Conservation (phyloP, 2,797 vertebrate species). For the Phrynocephalus vlangalii region DNA sequence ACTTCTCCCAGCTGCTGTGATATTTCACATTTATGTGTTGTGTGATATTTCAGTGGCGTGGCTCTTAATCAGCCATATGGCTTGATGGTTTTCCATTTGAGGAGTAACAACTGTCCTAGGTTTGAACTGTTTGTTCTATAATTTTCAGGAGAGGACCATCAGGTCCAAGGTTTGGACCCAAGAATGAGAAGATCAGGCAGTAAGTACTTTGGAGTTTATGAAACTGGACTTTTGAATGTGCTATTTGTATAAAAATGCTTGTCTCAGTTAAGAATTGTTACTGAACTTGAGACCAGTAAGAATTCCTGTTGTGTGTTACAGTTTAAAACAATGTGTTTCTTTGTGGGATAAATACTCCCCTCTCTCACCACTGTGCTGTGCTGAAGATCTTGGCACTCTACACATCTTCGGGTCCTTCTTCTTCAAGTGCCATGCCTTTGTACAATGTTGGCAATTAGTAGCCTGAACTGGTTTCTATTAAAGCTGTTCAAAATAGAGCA, state of each 20-base stretch:
- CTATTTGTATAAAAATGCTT: neutral
- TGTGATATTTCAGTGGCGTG: neutral
- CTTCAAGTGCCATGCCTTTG: no score
- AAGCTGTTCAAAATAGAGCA: no score
- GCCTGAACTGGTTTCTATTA: no score
- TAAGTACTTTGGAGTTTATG: conserved; percentile 74
- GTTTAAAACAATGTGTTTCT: neutral
- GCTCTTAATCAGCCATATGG: neutral
- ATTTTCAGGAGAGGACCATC: conserved; percentile 90
- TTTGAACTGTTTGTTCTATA: neutral
- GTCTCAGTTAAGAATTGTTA: neutral
- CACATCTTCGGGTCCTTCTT: neutral
- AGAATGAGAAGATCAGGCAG: conserved; percentile 98
- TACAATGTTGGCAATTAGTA: no score
- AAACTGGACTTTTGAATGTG: conserved; percentile 3
- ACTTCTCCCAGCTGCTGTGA: neutral
- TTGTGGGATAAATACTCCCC: neutral
- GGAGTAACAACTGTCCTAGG: neutral
- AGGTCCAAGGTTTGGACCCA: conserved; percentile 93
- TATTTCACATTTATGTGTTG: no score
- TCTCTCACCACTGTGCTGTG: neutral
- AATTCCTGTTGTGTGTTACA: neutral
- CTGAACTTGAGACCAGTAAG: conserved; percentile 5
- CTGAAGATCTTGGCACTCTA: neutral
- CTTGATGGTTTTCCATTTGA: neutral